phyloP scores from a whole-genome alignment of 1,140 invertebrate species.

The Neodiprion pinetum region DNA sequence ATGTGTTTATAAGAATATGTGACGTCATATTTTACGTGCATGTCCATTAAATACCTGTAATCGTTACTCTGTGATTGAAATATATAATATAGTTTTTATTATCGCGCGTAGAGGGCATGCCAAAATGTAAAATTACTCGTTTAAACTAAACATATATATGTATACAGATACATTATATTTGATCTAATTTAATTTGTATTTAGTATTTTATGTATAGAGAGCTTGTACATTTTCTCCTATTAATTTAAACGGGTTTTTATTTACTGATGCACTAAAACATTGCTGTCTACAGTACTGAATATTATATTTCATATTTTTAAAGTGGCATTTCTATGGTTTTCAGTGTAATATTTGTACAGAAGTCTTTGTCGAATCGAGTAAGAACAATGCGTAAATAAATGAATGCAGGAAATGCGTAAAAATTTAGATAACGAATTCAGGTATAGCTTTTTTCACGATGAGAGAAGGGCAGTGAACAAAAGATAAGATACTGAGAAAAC shows the following conservation, averaged over 20 bases:
- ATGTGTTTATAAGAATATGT: neutral
- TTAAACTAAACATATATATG: neutral
- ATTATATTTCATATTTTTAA: neutral
- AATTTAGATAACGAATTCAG: no score
- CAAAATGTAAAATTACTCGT: constrained; percentile 25
- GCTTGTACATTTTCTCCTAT: neutral
- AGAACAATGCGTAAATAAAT: no score
- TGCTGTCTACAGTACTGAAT: neutral
- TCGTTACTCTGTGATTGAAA: constrained; percentile 43
- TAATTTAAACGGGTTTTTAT: constrained; percentile 6
- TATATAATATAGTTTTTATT: constrained; percentile 33
- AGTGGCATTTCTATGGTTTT: constrained; percentile 2
- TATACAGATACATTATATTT: constrained; percentile 5
- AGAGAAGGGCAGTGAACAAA: no score
- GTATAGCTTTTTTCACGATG: no score
- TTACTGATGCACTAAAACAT: neutral
- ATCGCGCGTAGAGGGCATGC: constrained; percentile 40
- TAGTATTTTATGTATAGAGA: neutral
- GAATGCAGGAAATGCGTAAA: no score
- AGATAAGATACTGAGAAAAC: no score
- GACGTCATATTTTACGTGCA: constrained; percentile 36
- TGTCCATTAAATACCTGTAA: constrained; percentile 35
- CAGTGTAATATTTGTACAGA: neutral
- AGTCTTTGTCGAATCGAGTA: no score
- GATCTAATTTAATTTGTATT: constrained; percentile 1